Evolutionary conservation across 2,888 invertebrate genomes (phyloP), one percentile per base, ranked within the genome.

Genomic region (Crocallis elinguaria): DNA sequence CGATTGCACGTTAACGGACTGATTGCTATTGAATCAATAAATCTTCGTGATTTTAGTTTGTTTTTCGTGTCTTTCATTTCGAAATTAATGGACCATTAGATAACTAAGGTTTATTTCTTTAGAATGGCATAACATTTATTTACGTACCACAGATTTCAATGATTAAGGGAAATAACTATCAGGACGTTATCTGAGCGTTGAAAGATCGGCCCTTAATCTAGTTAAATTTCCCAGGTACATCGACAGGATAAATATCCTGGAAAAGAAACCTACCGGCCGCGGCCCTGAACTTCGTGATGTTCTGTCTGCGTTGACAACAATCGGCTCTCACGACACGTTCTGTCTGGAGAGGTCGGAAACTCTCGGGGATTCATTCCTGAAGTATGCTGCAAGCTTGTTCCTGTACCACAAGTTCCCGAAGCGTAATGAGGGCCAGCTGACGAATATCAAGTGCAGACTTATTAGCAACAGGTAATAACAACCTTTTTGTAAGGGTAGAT

Each of bases 311-410:
- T 75, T 98, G 0, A 97, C 96, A 0, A 92, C 95, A 0, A 94
- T 94, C 25, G 93, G 93, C 52, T 94, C 95, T 0, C 92, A 94
- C 57, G 98, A 98, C 71, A 92, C 93, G 3, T 94, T 97, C 60
- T 93, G 96, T 75, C 81, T 97, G 66, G 98, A 98, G 76, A 88
- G 97, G 0, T 86, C 95, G 9, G 98, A 98, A 83, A 97, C 97
- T 0, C 92, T 98, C 2, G 98, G 98, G 0, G 98, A 98, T 79
- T 95, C 97, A 0, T 96, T 96, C 80, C 87, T 98, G 5, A 98
- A 98, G 85, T 95, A 95, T 67, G 94, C 95, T 1, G 92, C 94
- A 0, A 95, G 95, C 0, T 81, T 96, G 2, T 96, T 94, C 77
- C 86, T 98, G 13, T 95, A 93, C 74, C 93, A 94, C 63, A 90